Percentiles rank a stretch among this genome's conserved stretches.
These are phyloP conservation scores for Otolemur crassicaudatus DNA, from an alignment of 2,797 vertebrate species.

Conservation along the genomic window DNA sequence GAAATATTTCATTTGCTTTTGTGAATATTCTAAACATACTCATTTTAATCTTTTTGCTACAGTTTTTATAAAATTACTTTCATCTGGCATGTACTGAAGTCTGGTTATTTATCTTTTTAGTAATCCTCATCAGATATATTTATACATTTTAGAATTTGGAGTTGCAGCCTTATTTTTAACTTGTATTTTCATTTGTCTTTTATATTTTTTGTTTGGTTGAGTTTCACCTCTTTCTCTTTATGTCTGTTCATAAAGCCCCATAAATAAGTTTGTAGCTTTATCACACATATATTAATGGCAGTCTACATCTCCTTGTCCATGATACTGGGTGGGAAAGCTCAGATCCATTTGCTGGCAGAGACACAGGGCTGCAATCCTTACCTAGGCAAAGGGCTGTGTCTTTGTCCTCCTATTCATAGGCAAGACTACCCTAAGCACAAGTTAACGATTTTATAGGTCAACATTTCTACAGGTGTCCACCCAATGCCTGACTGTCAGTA, in stretches of 20 bases:
- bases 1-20: not conserved
- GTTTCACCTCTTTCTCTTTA: not conserved
- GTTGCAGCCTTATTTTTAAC: not conserved
- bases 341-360: not conserved
- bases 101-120: not conserved
- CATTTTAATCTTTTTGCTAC: not conserved
- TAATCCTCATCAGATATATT: not conserved
- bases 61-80: not conserved
- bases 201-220: not conserved
- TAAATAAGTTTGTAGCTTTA: not conserved
- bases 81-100: not conserved
- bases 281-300: not conserved
- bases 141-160: not conserved
- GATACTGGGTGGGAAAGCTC: not conserved
- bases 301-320: not conserved
- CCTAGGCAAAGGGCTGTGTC: not conserved
- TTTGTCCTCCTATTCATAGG: not conserved
- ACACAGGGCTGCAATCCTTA: accelerated
- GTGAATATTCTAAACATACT: not conserved
- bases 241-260: not conserved
- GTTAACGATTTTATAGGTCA: not conserved
- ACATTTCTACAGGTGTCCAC: not conserved
- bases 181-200: not conserved
- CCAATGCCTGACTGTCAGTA: not conserved
- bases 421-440: not conserved